Percentiles rank a stretch among this genome's conserved stretches.
Evolutionary conservation across 2,113 vertebrate genomes (phyloP).

Genomic region (Corydoras sp.): DNA sequence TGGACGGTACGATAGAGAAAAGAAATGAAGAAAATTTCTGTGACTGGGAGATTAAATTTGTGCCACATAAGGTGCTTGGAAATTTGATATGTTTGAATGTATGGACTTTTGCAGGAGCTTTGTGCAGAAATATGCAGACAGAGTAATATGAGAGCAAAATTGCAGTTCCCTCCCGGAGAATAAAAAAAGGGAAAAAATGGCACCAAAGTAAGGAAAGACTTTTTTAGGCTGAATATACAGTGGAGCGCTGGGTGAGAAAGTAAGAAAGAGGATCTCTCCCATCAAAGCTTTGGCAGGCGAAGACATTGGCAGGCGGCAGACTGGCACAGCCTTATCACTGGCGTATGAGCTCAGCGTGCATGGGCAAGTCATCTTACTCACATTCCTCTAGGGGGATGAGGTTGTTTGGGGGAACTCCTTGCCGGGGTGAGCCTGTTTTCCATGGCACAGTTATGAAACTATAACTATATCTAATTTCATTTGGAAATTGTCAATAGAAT

Average conservation of each 20-base stretch:
- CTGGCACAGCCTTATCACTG: constrained; percentile 47
- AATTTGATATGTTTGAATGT: not conserved
- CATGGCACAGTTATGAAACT: constrained; percentile 31
- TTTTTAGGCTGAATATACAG: constrained; percentile 6
- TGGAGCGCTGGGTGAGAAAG: constrained; percentile 41
- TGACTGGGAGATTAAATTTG: constrained; percentile 12
- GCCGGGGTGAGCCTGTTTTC: constrained; percentile 39
- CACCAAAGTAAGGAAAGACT: constrained; percentile 4
- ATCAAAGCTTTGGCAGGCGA: constrained; percentile 50
- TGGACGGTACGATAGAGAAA: constrained; percentile 10
- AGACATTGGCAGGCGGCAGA: constrained; percentile 42
- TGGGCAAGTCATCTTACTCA: constrained; percentile 36
- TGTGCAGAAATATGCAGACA: constrained; percentile 11
- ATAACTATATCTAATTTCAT: constrained; percentile 32
- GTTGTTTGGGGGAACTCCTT: constrained; percentile 13
- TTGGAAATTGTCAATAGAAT: constrained; percentile 19
- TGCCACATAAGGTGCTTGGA: not conserved
- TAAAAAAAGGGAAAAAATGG: constrained; percentile 2
- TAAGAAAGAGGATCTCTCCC: constrained; percentile 35
- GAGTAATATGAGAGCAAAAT: constrained; percentile 17
- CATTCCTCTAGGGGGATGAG: constrained; percentile 36
- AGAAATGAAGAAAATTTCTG: constrained; percentile 21
- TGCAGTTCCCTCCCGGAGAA: not conserved
- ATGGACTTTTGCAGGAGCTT: constrained; percentile 10
- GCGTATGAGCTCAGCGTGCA: constrained; percentile 48